Evolutionary conservation across 2,797 vertebrate genomes (phyloP), one percentile per base, ranked within the genome.

Genomic region (Acanthurus leucopareius): DNA sequence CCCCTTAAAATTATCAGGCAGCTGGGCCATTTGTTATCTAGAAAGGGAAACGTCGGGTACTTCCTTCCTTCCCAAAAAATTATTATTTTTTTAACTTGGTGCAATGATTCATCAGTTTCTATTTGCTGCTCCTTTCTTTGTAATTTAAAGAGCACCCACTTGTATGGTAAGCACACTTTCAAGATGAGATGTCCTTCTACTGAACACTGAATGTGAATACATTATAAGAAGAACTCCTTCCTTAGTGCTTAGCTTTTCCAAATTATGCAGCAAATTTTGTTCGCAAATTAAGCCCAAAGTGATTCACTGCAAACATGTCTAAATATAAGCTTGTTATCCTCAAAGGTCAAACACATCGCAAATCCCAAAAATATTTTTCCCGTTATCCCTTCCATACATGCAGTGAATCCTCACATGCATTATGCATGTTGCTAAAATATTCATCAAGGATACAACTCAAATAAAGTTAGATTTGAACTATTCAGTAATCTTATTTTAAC

Each of bases 351-450:
- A 83, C 64, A 69, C n/a, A 59, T 57, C 56, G 28, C 48, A 73
- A 76, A 74, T 74, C 32, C 60, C 20, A 1, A 25, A 80, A 77
- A 51, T 54, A 61, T 28, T 70, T 75, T 73, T 69, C 14, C 59
- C 53, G 9, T 67, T 82, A 78, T 80, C 52, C 67, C 44, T 0
- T 17, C 22, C 71, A 73, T 48, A 56, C 22, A 65, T 77, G n/a
- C 45, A 58, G 74, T 35, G 48, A 64, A 64, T 73, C 45, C 60
- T 32, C 22, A 54, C 80, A 86, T 91, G 45, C 75, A 89, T 89
- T 80, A 90, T 90, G 28, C 60, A 92, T 57, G 64, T 76, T 52
- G 52, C 61, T 88, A 10, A 89, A 91, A 90, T 88, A 91, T 88
- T 91, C 75, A 89, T 88, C 75, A 82, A 83, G 78, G 68, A 78